These are phyloP conservation scores for Drosophila nasuta DNA, from an alignment of 1,140 invertebrate species.

Conservation along the genomic window DNA sequence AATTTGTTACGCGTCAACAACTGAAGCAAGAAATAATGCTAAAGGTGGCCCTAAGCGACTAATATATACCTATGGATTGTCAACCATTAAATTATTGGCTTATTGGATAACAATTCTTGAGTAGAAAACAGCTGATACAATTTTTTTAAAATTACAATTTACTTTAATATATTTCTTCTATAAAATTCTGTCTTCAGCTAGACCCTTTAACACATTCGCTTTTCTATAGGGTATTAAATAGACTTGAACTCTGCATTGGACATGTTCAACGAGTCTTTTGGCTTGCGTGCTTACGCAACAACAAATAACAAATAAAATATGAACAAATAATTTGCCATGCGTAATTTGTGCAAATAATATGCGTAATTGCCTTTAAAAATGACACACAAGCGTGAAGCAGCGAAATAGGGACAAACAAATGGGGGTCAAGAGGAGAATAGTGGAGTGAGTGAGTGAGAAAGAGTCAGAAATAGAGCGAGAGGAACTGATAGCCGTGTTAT, in stretches of 20 bases:
- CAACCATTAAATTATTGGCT: background rate
- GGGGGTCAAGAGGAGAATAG: background rate
- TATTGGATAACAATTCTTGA: too few species aligned
- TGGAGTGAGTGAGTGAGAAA: background rate
- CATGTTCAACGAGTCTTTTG: conserved; percentile 15
- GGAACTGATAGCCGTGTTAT: conserved; percentile 11
- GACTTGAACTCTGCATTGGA: background rate
- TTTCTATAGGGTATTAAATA: conserved; percentile 29
- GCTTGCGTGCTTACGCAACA: conserved; percentile 70
- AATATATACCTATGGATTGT: background rate
- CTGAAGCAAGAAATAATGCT: conserved; percentile 17
- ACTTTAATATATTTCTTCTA: too few species aligned
- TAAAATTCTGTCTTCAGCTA: background rate
- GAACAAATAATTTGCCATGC: conserved; percentile 76
- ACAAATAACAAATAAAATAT: conserved; percentile 71
- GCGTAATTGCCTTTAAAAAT: conserved; percentile 61
- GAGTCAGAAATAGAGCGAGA: too few species aligned
- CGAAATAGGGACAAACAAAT: background rate
- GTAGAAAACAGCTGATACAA: too few species aligned
- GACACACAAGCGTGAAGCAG: background rate
- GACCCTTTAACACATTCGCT: background rate
- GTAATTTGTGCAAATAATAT: conserved; percentile 83
- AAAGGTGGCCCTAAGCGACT: too few species aligned
- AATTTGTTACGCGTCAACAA: conserved; percentile 71
- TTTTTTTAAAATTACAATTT: too few species aligned